phyloP scores from a whole-genome alignment of 2,113 vertebrate genomes.

The Speoplatyrhinus poulsoni region DNA sequence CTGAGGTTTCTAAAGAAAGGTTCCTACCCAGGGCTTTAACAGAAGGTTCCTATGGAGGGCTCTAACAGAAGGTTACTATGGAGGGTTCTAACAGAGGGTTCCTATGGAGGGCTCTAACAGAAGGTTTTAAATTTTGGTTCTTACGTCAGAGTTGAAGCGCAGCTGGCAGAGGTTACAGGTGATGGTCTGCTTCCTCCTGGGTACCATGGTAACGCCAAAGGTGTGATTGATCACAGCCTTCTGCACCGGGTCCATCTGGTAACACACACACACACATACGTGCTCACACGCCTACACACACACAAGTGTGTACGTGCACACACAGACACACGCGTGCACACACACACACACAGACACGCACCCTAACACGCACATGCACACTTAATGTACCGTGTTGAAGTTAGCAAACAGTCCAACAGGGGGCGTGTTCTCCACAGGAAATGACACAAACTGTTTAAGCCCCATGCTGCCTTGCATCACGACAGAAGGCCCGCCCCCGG shows the following conservation, averaged over 20 bases:
- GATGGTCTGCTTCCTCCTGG: constrained; percentile 94
- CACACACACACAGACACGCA: constrained; percentile 21
- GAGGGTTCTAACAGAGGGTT: no score
- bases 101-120: no score
- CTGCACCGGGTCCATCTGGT: constrained; percentile 98
- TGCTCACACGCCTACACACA: no score
- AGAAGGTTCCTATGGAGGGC: no score
- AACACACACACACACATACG: constrained; percentile 33
- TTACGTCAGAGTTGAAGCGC: constrained; percentile 97
- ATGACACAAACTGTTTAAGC: constrained; percentile 90
- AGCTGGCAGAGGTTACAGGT: constrained; percentile 95
- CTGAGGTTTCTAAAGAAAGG: no score
- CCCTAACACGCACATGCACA: constrained; percentile 6
- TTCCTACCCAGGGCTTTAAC: no score
- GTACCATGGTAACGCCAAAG: constrained; percentile 91
- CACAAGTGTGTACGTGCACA: neutral
- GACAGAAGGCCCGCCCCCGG: constrained; percentile 71
- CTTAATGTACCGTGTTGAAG: constrained; percentile 88
- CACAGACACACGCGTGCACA: constrained; percentile 21
- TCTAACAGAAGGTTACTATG: no score
- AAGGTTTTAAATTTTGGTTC: constrained; percentile 35
- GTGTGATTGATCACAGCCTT: constrained; percentile 99
- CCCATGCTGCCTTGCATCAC: constrained; percentile 91
- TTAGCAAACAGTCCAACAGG: constrained; percentile 94
- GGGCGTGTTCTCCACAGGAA: constrained; percentile 87